Base-by-base conservation (phyloP, 2,113 vertebrate genomes). In the Rissa tridactyla region DNA sequence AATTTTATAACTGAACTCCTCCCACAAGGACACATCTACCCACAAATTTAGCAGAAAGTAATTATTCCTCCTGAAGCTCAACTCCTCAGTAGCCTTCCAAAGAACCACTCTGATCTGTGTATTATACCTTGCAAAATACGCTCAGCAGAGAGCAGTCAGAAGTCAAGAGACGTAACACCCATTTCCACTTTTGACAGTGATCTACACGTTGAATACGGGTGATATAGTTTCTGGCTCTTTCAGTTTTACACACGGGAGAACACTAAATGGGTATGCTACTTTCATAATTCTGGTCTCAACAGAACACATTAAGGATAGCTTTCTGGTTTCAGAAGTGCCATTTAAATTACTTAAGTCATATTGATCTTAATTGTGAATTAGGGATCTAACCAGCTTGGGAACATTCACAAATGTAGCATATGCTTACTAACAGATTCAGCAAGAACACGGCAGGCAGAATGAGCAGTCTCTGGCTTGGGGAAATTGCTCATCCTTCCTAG, bases 61-160 rank as follows among this genome's bases (percentile, higher is more conserved):
- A 84, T 69, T 69, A 82, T n/a, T 94, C 49, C n/a, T 89, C 62
- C 81, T 84, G 30, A 87, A 92, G 73, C 34, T 87, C 89, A 94
- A 92, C 70, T 84, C 86, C 77, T 95, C 69, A 47, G 72, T 9
- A 75, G 25, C 46, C 9, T 55, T 75, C 26, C 60, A 42, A 78
- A 62, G 30, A 92, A 30, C 19, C 61, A 9, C 42, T 65, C 40
- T n/a, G 27, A n/a, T 42, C 10, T 18, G 17, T 15, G 26, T 7
- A 7, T 25, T 44, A 44, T 5, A 58, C 15, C 17, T 42, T 70
- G n/a, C 15, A 86, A 92, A 94, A 58, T 13, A 38, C 0, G 6
- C 21, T 23, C 82, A 70, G 42, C 19, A 60, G 32, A 85, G 30
- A 73, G 23, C 65, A 60, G 54, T 34, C 17, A 52, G 22, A 72